Evolutionary conservation across 1,140 invertebrate genomes (phyloP).

Genomic region (Cyrtorhinus lividipennis): DNA sequence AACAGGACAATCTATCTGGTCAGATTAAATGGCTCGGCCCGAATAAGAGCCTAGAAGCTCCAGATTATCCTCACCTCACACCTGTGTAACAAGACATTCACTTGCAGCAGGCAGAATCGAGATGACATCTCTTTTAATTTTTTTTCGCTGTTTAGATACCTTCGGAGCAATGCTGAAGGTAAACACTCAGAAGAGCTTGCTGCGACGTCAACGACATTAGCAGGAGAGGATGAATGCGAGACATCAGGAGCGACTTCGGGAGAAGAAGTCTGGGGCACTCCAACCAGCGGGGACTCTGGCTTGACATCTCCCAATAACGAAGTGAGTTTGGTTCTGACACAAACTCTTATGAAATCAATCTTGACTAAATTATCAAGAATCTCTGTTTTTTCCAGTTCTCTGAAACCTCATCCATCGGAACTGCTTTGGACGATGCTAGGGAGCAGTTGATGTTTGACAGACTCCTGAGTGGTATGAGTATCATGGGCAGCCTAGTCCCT

Average conservation of each 20-base stretch:
- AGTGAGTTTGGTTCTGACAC: too few relatives aligned
- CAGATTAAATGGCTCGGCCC: too few relatives aligned
- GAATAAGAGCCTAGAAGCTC: too few relatives aligned
- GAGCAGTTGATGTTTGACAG: slow-evolving; percentile 25
- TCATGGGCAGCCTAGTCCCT: slow-evolving; percentile 14
- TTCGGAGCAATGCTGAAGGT: slow-evolving; percentile 15
- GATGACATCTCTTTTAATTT: too few relatives aligned
- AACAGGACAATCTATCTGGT: too few relatives aligned
- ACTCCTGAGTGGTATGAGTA: slow-evolving; percentile 21
- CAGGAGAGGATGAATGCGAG: slow-evolving; percentile 41
- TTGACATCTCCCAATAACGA: slow-evolving; percentile 22
- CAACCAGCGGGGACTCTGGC: slow-evolving; percentile 49
- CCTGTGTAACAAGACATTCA: too few relatives aligned
- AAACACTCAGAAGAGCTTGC: slow-evolving; percentile 28
- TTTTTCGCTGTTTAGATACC: slow-evolving; percentile 25
- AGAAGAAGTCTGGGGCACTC: slow-evolving; percentile 72
- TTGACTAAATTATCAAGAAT: too few relatives aligned
- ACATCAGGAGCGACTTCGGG: slow-evolving; percentile 63
- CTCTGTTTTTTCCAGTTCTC: background rate
- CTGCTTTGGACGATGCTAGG: slow-evolving; percentile 21
- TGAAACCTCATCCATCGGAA: slow-evolving; percentile 14
- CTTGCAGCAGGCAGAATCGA: too few relatives aligned
- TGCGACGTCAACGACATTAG: slow-evolving; percentile 32
- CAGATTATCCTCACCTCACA: too few relatives aligned
- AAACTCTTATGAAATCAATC: background rate